phyloP scores from a whole-genome alignment of 2,797 vertebrate genomes.

The Chiropotes sagulatus region DNA sequence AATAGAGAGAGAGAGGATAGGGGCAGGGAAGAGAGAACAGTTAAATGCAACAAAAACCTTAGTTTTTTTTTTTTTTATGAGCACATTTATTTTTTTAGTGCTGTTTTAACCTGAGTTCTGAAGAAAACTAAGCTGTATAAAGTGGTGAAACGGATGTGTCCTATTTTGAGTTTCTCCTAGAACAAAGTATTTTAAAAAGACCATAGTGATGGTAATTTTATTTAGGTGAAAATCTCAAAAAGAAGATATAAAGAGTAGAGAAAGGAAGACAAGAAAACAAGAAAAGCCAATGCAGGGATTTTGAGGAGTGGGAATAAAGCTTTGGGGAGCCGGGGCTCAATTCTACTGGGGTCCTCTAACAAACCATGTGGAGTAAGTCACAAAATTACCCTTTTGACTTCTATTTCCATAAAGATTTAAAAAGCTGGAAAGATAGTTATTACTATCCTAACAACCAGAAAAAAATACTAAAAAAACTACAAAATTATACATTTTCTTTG shows the following conservation, averaged over 20 bases:
- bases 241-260: not conserved
- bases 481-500: not conserved
- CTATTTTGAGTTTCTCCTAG: not conserved
- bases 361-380: not conserved
- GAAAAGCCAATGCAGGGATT: accelerated
- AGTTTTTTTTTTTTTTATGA: not conserved
- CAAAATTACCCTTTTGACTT: not conserved
- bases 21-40: not conserved
- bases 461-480: not conserved
- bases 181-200: too few relatives aligned
- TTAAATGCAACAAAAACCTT: not conserved
- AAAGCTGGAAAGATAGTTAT: not conserved
- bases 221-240: not conserved
- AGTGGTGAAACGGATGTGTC: not conserved
- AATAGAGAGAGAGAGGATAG: not conserved
- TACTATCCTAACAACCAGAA: not conserved
- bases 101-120: not conserved
- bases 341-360: not conserved
- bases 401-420: not conserved
- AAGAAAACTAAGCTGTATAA: not conserved
- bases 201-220: not conserved
- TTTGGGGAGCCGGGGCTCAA: not conserved
- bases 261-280: not conserved
- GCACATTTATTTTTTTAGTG: not conserved
- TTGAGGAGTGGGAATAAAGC: not conserved